Conservation (phyloP, 37 sponge, comb jelly and placozoan genomes). For the Halisarca cf. caerulea region DNA sequence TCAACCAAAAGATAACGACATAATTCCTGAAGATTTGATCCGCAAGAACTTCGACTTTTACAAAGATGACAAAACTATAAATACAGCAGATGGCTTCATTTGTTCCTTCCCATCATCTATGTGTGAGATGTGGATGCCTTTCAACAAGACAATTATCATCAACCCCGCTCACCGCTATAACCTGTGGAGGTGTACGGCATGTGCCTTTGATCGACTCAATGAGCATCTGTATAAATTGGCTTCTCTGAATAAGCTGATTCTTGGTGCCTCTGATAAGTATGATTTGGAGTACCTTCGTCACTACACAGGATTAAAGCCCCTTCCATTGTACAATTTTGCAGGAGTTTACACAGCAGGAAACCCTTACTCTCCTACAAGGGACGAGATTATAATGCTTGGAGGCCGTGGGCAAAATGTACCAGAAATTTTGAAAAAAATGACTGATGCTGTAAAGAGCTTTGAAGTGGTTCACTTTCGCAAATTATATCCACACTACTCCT, state of each 20-base stretch:
- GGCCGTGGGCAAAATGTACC: too few species aligned
- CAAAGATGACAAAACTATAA: constrained; percentile 25
- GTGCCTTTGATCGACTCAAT: constrained; percentile 29
- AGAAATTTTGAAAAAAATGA: too few species aligned
- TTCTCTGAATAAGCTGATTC: constrained; percentile 32
- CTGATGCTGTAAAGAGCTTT: background rate
- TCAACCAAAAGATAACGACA: background rate
- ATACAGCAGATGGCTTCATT: constrained; percentile 36
- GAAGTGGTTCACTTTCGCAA: background rate
- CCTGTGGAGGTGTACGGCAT: constrained; percentile 32
- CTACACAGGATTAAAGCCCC: constrained; percentile 42
- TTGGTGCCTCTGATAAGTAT: constrained; percentile 32
- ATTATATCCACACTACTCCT: constrained; percentile 10
- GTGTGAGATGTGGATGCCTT: constrained; percentile 64
- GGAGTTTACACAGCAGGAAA: constrained; percentile 19
- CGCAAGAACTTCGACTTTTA: constrained; percentile 37
- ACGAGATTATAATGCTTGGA: constrained; percentile 22
- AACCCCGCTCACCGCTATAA: constrained; percentile 53
- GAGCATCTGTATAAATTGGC: constrained; percentile 40
- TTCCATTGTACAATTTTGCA: constrained; percentile 31
- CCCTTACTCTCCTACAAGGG: constrained; percentile 18
- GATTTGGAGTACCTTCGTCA: constrained; percentile 54
- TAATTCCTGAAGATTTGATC: constrained; percentile 37
- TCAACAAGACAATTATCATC: constrained; percentile 44
- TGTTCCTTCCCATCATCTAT: constrained; percentile 36